Base-by-base conservation (phyloP, 2,113 vertebrate genomes). In the Siphamia tubifer region DNA sequence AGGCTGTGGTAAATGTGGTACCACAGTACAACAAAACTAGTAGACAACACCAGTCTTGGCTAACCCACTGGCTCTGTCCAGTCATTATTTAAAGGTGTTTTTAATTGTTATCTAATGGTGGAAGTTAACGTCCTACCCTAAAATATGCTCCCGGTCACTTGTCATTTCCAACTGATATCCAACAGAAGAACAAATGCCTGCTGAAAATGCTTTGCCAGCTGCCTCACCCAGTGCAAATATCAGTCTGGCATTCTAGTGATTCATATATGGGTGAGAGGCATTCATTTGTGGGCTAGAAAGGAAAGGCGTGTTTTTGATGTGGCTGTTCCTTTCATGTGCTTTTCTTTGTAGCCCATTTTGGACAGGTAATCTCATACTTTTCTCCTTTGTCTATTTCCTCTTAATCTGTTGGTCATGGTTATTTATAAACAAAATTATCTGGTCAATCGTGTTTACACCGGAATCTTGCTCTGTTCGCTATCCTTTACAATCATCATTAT, bases 211-310 rank as follows among this genome's bases (percentile, higher is more conserved):
- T 57, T 16, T 49, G 20, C 36, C 36, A 39, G 42, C 48, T 69
- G 82, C 75, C 77, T 89, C 72, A 69, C 77, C 79, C 82, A 80
- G 17, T 52, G 56, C 69, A 82, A 80, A 86, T 68, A 79, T 68
- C 61, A 83, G 60, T 53, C 64, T 64, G 48, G 45, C 45, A 76
- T 80, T 69, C 19, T 61, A 32, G 66, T 87, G 76, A 87, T 69
- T 85, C 80, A 86, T 75, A 79, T 82, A 68, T 62, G 32, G 54
- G 61, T 65, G 60, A 78, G 61, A 77, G 63, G 43, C 32, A 65
- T 69, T 82, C 45, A 70, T 53, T 72, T 70, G 27, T 70, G 52
- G 42, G 28, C 32, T 51, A 45, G 21, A 53, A 63, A 54, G 16
- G n/a, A 24, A 43, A 35, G 45, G 38, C 31, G 63, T 62, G 16